Conservation (phyloP, 2,797 vertebrate genomes). For the Coracias cyanogaster region DNA sequence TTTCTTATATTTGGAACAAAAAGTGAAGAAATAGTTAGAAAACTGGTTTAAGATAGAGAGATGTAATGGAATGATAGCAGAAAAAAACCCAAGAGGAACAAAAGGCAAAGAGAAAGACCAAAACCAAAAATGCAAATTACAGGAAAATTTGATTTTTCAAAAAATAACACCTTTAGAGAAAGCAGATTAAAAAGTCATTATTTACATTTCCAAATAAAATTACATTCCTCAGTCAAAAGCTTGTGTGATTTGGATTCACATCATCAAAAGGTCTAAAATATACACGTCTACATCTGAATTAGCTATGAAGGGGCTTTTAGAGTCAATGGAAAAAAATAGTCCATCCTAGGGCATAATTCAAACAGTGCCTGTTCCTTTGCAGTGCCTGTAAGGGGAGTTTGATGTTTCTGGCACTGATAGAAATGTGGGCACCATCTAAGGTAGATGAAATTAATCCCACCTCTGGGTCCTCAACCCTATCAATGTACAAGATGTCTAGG, state of each 20-base stretch:
- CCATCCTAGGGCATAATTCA: not conserved
- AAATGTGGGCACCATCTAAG: not conserved
- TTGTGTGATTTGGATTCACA: not conserved
- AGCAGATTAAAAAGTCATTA: not conserved
- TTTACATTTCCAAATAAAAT: not conserved
- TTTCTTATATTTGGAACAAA: not conserved
- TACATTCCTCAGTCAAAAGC: not conserved
- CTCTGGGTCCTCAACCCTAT: not conserved
- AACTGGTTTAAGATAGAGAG: not conserved
- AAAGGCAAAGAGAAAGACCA: not conserved
- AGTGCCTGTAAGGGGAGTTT: not conserved
- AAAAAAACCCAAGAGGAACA: fast-evolving
- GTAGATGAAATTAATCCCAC: not conserved
- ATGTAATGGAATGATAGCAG: not conserved
- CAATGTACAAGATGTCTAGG: not conserved
- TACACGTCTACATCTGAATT: not conserved
- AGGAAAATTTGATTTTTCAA: not conserved
- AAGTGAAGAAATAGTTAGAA: not conserved
- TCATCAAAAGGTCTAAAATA: not conserved
- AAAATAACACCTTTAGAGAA: not conserved
- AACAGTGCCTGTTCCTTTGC: not conserved
- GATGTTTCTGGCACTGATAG: not conserved
- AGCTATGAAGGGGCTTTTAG: not conserved
- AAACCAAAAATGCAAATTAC: not conserved
- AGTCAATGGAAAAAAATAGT: not conserved